phyloP scores from a whole-genome alignment of 2,888 invertebrate genomes.

The Osmoderma eremita region DNA sequence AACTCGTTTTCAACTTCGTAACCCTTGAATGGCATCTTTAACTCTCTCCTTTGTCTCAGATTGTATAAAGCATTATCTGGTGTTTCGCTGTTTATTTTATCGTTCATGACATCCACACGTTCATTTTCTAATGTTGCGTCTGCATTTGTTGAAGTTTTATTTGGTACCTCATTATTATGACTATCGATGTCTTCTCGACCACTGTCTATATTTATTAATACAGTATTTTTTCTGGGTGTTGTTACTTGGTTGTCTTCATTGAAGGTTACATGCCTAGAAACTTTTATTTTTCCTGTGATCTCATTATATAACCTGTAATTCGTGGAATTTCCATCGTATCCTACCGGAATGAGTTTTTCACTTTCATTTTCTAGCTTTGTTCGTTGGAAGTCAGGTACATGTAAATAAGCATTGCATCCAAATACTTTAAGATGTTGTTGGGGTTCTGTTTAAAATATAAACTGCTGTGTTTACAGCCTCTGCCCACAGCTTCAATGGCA shows the following conservation, averaged over 20 bases:
- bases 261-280: conserved; percentile 49
- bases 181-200: background rate
- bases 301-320: conserved; percentile 48
- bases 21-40: conserved; percentile 25
- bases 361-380: conserved; percentile 34
- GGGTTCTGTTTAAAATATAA: conserved; percentile 54
- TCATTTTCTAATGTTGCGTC: background rate
- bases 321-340: conserved; percentile 23
- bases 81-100: too few relatives aligned
- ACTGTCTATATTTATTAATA: background rate
- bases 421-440: conserved; percentile 39
- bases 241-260: conserved; percentile 41
- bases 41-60: background rate
- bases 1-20: conserved; percentile 29
- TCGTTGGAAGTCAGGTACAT: conserved; percentile 29
- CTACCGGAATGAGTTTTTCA: conserved; percentile 30
- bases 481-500: conserved; percentile 55
- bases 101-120: too few relatives aligned
- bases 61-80: background rate
- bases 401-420: conserved; percentile 39
- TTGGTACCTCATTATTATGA: background rate
- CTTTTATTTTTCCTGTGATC: conserved; percentile 43
- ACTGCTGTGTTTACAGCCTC: conserved; percentile 57
- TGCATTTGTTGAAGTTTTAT: background rate
- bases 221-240: background rate